phyloP scores from a whole-genome alignment of 2,888 invertebrate species.

The Drosophila multiciliata region DNA sequence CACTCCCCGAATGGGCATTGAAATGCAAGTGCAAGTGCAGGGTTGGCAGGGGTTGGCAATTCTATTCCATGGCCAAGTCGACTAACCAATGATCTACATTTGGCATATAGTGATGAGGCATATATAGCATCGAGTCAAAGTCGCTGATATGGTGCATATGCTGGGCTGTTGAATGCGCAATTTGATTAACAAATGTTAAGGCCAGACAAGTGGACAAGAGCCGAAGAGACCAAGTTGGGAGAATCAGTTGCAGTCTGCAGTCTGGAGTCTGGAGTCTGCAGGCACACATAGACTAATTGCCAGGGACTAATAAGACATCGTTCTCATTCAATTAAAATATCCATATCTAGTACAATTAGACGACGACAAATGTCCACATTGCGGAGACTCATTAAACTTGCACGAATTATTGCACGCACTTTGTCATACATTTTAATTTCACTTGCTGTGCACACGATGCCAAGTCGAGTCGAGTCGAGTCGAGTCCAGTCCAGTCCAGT shows the following conservation, averaged over 20 bases:
- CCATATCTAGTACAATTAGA: conserved; percentile 84
- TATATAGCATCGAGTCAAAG: background rate
- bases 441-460: conserved; percentile 55
- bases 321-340: conserved; percentile 84
- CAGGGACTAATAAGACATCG: conserved; percentile 77
- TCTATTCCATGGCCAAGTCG: conserved; percentile 19
- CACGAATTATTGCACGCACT: conserved; percentile 84
- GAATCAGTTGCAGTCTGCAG: background rate
- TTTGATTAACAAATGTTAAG: conserved; percentile 48
- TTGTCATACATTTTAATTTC: conserved; percentile 85
- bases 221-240: conserved; percentile 33
- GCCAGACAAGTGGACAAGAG: conserved; percentile 16
- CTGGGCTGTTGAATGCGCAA: conserved; percentile 18
- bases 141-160: conserved; percentile 18
- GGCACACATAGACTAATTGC: conserved; percentile 74
- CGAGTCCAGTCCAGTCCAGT: background rate
- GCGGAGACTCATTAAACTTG: conserved; percentile 80
- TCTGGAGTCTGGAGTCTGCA: conserved; percentile 1
- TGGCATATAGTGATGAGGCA: no score
- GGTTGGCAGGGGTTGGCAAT: conserved; percentile 53
- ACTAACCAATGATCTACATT: conserved; percentile 14
- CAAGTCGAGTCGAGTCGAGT: conserved; percentile 7
- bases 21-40: conserved; percentile 50
- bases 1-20: conserved; percentile 44
- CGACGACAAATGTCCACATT: conserved; percentile 78